Conservation (phyloP, 2,113 vertebrate species). For the Stercorarius parasiticus region DNA sequence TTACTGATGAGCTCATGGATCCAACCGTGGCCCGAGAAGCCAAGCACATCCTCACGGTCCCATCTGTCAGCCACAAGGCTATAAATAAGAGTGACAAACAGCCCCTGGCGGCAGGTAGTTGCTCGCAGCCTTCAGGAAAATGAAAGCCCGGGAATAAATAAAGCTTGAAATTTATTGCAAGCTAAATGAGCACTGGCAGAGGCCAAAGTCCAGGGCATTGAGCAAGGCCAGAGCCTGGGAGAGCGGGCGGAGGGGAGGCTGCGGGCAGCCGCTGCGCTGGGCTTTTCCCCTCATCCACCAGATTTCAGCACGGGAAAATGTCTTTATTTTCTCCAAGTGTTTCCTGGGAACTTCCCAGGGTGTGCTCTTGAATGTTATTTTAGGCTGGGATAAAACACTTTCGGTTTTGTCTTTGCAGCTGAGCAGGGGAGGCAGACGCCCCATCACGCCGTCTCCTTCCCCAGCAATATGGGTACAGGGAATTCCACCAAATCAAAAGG, state of each 20-base stretch:
- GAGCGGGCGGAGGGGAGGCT: not conserved
- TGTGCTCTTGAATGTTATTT: not conserved
- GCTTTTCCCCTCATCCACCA: not conserved
- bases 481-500: not conserved
- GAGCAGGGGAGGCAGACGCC: not conserved
- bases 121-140: not conserved
- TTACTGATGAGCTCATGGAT: not conserved
- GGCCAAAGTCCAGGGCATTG: not conserved
- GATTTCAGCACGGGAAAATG: not conserved
- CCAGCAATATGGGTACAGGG: rapidly evolving
- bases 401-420: not conserved
- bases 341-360: not conserved
- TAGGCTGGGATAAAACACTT: not conserved
- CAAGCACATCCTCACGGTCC: not conserved
- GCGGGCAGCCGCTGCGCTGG: not conserved
- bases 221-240: not conserved
- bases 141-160: not conserved
- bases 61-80: not conserved
- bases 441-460: not conserved
- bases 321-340: not conserved
- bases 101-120: rapidly evolving
- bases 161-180: not conserved
- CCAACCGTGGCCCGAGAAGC: not conserved
- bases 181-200: not conserved
- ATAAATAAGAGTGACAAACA: not conserved